phyloP scores from a whole-genome alignment of 2,113 vertebrate genomes.

The Accipiter virgatus region DNA sequence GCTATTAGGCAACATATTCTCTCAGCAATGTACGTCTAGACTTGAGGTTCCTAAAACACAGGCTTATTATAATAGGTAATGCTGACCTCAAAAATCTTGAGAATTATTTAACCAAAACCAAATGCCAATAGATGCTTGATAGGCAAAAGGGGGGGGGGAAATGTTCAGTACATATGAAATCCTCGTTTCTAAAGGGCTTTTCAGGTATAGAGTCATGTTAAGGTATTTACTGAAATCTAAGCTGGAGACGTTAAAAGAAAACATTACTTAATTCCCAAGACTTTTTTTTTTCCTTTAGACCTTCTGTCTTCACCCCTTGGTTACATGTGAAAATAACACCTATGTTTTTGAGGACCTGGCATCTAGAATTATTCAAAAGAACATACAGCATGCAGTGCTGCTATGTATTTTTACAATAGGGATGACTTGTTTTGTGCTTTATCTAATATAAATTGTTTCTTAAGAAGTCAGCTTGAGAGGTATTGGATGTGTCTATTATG shows the following conservation, averaged over 20 bases:
- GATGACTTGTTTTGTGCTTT: background rate
- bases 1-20: background rate
- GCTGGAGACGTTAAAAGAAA: background rate
- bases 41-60: background rate
- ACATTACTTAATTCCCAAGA: background rate
- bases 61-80: background rate
- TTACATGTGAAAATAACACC: background rate
- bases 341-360: background rate
- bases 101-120: background rate
- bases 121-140: background rate
- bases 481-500: background rate
- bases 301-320: background rate
- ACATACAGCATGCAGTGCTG: background rate
- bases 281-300: background rate
- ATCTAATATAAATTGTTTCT: background rate
- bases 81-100: background rate
- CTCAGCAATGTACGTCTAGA: background rate
- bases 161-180: background rate
- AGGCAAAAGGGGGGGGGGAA: background rate
- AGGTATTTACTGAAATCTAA: background rate
- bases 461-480: background rate
- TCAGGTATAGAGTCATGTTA: background rate
- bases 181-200: background rate
- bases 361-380: background rate
- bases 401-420: background rate